These are phyloP conservation scores for Microctenopoma steveboyesi DNA, from an alignment of 2,797 vertebrate species.

Conservation along the genomic window DNA sequence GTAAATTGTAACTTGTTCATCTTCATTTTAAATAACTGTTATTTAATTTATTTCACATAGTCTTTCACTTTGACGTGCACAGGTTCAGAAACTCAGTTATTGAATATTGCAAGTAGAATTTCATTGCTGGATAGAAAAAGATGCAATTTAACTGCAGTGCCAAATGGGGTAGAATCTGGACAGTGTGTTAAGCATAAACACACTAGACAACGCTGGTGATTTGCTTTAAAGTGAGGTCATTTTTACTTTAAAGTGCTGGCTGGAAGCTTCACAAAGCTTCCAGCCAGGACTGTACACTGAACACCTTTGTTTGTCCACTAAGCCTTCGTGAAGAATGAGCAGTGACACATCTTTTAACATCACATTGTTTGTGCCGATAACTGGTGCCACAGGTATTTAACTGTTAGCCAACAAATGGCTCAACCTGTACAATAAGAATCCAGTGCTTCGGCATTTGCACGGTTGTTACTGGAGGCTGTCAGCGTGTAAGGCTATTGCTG, in stretches of 20 bases:
- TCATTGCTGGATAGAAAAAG: not conserved
- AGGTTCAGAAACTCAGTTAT: not conserved
- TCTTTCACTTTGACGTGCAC: too few species aligned
- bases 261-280: too few species aligned
- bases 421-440: not conserved
- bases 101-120: not conserved
- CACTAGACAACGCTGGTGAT: not conserved
- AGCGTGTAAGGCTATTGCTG: not conserved
- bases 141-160: not conserved
- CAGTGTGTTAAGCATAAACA: not conserved
- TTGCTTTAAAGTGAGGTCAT: not conserved
- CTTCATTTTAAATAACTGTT: too few species aligned
- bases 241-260: too few species aligned
- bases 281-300: too few species aligned
- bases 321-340: not conserved
- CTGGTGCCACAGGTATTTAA: constrained; percentile 4
- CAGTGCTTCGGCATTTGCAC: not conserved
- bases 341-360: not conserved
- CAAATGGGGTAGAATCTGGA: not conserved
- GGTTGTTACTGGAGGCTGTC: not conserved
- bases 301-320: not conserved
- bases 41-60: too few species aligned
- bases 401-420: not conserved
- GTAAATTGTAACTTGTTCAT: too few species aligned
- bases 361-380: not conserved